Evolutionary conservation across 2,888 invertebrate genomes (phyloP).

Genomic region (Xylota sylvarum): DNA sequence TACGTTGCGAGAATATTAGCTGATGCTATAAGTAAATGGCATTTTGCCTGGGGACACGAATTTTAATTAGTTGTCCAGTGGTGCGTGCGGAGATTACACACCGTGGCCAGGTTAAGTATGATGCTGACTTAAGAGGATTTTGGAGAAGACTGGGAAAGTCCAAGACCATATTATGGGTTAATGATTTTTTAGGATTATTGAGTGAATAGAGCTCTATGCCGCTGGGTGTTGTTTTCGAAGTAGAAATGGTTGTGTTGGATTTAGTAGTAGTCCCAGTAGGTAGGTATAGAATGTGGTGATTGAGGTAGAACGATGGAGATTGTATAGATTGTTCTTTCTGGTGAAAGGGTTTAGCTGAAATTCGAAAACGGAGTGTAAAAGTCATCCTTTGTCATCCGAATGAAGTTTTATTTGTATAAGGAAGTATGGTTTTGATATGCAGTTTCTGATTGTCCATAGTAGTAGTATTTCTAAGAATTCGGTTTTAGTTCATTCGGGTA

Average conservation of each 20-base stretch:
- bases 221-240: not conserved
- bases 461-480: too few species aligned
- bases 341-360: too few species aligned
- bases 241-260: not conserved
- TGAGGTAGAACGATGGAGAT: not conserved
- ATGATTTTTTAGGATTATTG: not conserved
- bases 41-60: not conserved
- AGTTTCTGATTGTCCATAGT: too few species aligned
- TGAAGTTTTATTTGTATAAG: too few species aligned
- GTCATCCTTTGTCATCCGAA: too few species aligned
- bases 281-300: not conserved
- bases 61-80: slow-evolving; percentile 32
- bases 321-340: too few species aligned
- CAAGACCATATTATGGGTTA: not conserved
- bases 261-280: not conserved
- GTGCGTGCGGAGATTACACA: not conserved
- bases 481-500: too few species aligned
- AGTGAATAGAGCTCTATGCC: not conserved
- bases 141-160: too few species aligned
- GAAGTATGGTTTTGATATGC: too few species aligned
- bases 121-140: not conserved
- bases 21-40: not conserved
- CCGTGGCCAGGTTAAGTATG: not conserved
- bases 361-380: too few species aligned
- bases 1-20: not conserved